Evolutionary conservation across 2,113 vertebrate genomes (phyloP).

Genomic region (Glareola pratincola): DNA sequence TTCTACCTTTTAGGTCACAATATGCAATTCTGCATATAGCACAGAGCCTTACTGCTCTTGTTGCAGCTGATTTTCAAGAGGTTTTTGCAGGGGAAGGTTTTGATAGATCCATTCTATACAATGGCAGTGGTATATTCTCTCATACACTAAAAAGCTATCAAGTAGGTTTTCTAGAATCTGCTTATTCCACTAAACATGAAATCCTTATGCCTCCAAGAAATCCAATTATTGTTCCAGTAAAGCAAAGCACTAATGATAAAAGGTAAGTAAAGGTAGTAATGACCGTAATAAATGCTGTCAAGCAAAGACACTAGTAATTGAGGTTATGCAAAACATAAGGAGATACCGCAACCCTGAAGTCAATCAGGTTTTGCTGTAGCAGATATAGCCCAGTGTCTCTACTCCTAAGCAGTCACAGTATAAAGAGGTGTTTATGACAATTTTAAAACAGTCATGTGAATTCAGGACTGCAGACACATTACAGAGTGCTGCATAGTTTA

Average conservation of each 20-base stretch:
- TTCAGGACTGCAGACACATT: background rate
- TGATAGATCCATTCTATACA: background rate
- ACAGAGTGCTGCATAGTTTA: background rate
- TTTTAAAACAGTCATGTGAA: background rate
- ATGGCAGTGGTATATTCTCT: background rate
- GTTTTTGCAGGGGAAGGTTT: background rate
- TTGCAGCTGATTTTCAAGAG: background rate
- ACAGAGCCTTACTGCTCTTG: background rate
- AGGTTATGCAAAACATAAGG: background rate
- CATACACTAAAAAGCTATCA: background rate
- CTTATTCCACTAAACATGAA: background rate
- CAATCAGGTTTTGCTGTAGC: background rate
- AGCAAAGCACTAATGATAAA: background rate
- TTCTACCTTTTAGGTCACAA: background rate
- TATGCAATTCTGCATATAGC: background rate
- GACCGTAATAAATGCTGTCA: background rate
- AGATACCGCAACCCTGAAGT: background rate
- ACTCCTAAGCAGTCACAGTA: background rate
- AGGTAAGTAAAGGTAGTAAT: background rate
- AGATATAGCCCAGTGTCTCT: background rate
- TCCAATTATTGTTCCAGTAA: background rate
- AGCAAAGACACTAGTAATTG: background rate
- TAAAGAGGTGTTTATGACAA: background rate
- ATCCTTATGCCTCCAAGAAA: background rate
- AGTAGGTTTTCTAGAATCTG: background rate